Percentiles rank a stretch among this genome's conserved stretches.
phyloP scores from a whole-genome alignment of 2,797 vertebrate genomes.

The Chaetodon trifasciatus region DNA sequence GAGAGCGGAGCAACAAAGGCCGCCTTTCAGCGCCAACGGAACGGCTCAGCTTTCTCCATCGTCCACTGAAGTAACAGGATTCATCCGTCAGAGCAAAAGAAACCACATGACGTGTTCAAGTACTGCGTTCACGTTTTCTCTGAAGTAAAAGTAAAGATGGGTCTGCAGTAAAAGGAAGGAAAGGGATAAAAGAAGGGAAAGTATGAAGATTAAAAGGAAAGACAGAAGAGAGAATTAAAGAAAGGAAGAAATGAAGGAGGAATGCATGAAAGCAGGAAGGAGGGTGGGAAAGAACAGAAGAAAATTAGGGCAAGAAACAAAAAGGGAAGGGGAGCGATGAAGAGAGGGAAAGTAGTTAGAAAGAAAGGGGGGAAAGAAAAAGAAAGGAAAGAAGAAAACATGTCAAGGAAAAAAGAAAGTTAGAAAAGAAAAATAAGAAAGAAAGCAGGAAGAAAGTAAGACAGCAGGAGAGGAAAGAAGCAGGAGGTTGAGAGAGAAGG shows the following conservation, averaged over 20 bases:
- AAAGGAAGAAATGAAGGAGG: too few species aligned
- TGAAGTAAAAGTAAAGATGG: neutral
- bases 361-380: too few species aligned
- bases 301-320: neutral
- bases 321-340: neutral
- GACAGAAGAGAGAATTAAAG: neutral
- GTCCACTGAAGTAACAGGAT: neutral
- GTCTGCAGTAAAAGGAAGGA: neutral
- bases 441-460: too few species aligned
- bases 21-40: neutral
- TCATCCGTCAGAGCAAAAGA: neutral
- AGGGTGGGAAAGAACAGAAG: too few species aligned
- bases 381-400: neutral
- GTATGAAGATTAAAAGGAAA: neutral
- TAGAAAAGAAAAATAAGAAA: neutral
- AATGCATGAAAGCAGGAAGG: too few species aligned
- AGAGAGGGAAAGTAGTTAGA: too few species aligned
- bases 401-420: neutral
- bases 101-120: too few species aligned
- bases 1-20: conserved; percentile 43
- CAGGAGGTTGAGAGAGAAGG: too few species aligned
- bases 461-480: too few species aligned
- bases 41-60: conserved; percentile 36
- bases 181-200: neutral
- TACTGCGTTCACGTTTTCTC: neutral